phyloP scores from a whole-genome alignment of 2,888 invertebrate genomes.

The Agonopterix heracliana region DNA sequence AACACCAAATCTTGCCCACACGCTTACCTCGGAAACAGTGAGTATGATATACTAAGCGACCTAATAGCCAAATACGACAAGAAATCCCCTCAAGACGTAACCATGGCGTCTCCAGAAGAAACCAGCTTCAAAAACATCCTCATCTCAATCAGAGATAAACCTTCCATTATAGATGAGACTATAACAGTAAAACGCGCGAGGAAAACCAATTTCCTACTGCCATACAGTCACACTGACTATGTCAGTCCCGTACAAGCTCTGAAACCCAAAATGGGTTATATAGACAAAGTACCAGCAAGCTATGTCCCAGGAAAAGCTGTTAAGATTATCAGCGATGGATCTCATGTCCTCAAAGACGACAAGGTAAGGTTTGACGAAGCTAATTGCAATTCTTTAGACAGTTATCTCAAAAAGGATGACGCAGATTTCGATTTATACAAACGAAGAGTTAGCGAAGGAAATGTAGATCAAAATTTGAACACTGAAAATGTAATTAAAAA shows the following conservation, averaged over 20 bases:
- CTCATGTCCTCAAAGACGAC: conserved; percentile 49
- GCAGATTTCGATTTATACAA: conserved; percentile 47
- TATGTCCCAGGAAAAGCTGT: conserved; percentile 84
- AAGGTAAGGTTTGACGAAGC: conserved; percentile 53
- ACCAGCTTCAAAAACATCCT: conserved; percentile 62
- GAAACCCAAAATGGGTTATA: conserved; percentile 63
- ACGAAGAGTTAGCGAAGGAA: conserved; percentile 59
- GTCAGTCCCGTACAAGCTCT: conserved; percentile 46
- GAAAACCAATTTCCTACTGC: conserved; percentile 54
- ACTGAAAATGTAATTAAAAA: conserved; percentile 41
- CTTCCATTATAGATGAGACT: conserved; percentile 53
- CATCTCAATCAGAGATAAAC: conserved; percentile 59
- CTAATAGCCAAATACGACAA: conserved; percentile 47
- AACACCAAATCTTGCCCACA: conserved; percentile 26
- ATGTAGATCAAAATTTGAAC: conserved; percentile 34
- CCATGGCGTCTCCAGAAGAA: conserved; percentile 67
- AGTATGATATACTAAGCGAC: conserved; percentile 59
- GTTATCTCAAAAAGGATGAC: conserved; percentile 69
- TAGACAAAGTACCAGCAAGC: conserved; percentile 50
- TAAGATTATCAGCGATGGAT: conserved; percentile 78
- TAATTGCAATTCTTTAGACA: conserved; percentile 66
- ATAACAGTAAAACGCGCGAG: conserved; percentile 51
- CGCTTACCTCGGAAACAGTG: conserved; percentile 56
- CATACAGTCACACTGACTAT: conserved; percentile 46
- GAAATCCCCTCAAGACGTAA: conserved; percentile 65